Evolutionary conservation across 2,113 vertebrate genomes (phyloP).

Genomic region (Vanacampus margaritifer): DNA sequence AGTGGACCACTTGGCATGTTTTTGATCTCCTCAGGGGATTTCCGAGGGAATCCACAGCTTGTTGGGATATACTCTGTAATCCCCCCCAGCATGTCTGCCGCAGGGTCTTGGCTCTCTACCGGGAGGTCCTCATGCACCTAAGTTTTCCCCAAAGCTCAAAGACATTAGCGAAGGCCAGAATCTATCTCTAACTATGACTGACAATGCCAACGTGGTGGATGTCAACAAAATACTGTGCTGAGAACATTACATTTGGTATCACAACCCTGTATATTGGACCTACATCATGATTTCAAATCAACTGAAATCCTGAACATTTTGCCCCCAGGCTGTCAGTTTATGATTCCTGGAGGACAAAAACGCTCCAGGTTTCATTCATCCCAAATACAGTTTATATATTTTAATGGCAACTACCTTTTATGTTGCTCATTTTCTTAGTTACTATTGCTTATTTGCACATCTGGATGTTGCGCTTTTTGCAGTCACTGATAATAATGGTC

Average conservation of each 20-base stretch:
- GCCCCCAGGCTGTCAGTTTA: not conserved
- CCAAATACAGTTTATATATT: no score
- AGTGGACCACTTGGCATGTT: slow-evolving; percentile 6
- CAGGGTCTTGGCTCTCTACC: slow-evolving; percentile 2
- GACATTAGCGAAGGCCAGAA: slow-evolving; percentile 3
- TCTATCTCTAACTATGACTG: not conserved
- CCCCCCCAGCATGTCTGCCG: slow-evolving; percentile 25
- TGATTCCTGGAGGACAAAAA: no score
- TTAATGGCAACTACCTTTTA: no score
- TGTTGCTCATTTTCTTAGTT: no score
- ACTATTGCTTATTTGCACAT: no score
- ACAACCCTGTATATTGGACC: not conserved
- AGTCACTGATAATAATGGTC: no score
- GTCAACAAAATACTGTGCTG: not conserved
- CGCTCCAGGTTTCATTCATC: no score
- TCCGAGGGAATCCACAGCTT: slow-evolving; percentile 2
- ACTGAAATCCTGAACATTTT: not conserved
- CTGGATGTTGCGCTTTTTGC: no score
- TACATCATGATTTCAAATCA: not conserved
- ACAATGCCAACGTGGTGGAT: not conserved
- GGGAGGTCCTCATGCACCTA: slow-evolving; percentile 2
- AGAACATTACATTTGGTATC: not conserved
- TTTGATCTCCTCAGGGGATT: slow-evolving; percentile 6
- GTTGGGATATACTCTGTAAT: slow-evolving; percentile 24
- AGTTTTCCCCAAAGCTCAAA: slow-evolving; percentile 4